Conservation (phyloP, 2,797 vertebrate species). For the Esox masquinongy region DNA sequence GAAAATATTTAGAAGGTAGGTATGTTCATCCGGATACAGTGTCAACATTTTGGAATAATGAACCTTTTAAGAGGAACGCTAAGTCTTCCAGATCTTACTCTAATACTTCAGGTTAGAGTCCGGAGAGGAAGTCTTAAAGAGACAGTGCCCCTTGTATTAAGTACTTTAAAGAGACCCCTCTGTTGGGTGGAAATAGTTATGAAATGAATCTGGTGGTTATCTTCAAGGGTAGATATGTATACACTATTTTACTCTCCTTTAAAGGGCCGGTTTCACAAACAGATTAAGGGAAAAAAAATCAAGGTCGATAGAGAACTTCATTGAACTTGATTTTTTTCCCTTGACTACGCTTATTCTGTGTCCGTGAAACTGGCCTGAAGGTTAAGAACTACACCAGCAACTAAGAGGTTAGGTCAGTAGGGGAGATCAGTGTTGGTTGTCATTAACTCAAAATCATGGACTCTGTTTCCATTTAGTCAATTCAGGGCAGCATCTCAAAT, state of each 20-base stretch:
- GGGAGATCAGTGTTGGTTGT: too few relatives aligned
- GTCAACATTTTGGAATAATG: conserved; percentile 66
- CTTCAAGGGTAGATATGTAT: background rate
- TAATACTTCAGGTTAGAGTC: conserved; percentile 6
- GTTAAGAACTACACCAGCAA: background rate
- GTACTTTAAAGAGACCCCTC: conserved; percentile 11
- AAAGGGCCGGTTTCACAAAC: background rate
- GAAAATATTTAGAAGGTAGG: conserved; percentile 69
- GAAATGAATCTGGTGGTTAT: background rate
- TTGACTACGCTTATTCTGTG: too few relatives aligned
- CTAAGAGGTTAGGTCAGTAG: too few relatives aligned
- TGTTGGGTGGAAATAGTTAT: background rate
- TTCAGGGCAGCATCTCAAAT: too few relatives aligned
- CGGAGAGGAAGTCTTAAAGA: conserved; percentile 23
- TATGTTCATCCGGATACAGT: conserved; percentile 58
- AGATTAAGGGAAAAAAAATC: too few relatives aligned
- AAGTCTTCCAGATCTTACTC: background rate
- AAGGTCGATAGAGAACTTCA: too few relatives aligned
- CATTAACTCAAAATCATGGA: too few relatives aligned
- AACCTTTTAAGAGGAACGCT: conserved; percentile 34
- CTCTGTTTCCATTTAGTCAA: too few relatives aligned
- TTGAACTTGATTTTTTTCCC: too few relatives aligned
- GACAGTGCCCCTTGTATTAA: conserved; percentile 26
- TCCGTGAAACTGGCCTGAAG: background rate
- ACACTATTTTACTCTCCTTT: conserved; percentile 11